A percentile compares a stretch with the other conserved stretches of the same genome.
These are phyloP conservation scores for Bombyx mandarina DNA, from an alignment of 1,140 invertebrate species.

Conservation along the genomic window DNA sequence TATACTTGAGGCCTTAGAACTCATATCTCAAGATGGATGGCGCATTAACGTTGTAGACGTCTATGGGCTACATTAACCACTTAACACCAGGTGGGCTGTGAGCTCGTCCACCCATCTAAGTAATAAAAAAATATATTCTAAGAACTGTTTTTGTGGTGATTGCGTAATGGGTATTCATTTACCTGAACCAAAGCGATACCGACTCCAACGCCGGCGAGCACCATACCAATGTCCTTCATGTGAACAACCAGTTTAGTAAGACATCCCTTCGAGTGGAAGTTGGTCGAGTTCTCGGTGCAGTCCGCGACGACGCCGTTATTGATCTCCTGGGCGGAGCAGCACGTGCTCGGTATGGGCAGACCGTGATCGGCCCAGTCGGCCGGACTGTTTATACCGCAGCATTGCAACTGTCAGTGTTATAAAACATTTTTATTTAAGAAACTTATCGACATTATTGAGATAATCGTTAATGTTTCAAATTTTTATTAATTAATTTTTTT, in stretches of 20 bases:
- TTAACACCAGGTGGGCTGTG: too few relatives aligned
- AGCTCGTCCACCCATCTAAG: too few relatives aligned
- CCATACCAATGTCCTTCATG: constrained; percentile 78
- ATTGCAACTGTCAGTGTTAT: constrained; percentile 74
- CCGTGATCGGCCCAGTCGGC: constrained; percentile 78
- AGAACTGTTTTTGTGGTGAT: not conserved
- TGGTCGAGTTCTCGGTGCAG: constrained; percentile 25
- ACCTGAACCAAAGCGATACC: constrained; percentile 86
- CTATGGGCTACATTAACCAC: not conserved
- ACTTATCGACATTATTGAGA: too few relatives aligned
- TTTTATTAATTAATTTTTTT: too few relatives aligned
- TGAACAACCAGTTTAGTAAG: constrained; percentile 73
- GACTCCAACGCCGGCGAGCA: constrained; percentile 82
- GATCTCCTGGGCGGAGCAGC: constrained; percentile 76
- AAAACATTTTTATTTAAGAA: too few relatives aligned
- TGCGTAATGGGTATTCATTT: constrained; percentile 17
- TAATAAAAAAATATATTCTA: too few relatives aligned
- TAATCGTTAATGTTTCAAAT: too few relatives aligned
- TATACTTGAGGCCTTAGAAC: too few relatives aligned
- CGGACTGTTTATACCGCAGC: constrained; percentile 82
- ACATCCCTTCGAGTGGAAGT: constrained; percentile 74
- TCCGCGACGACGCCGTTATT: constrained; percentile 61
- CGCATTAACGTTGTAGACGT: too few relatives aligned
- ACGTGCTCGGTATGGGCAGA: constrained; percentile 75
- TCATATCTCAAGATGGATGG: too few relatives aligned